These are phyloP conservation scores for Chirona hameri DNA, from an alignment of 2,888 invertebrate species.

Conservation along the genomic window DNA sequence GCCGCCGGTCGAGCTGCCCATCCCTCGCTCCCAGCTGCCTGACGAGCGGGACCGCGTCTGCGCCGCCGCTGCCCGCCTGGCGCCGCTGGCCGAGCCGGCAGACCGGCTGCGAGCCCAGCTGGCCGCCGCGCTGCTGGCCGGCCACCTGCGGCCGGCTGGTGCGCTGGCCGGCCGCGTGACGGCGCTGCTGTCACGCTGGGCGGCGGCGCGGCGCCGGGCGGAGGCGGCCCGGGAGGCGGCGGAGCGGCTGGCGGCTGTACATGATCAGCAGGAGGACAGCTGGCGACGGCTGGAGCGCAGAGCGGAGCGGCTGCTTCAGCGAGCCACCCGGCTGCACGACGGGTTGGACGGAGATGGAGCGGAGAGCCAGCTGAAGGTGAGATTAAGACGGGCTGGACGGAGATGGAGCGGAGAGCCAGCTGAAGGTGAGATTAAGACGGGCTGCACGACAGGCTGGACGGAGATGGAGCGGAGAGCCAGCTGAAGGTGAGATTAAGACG, in stretches of 20 bases:
- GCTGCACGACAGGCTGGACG: neutral
- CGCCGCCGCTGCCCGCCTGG: conserved; percentile 97
- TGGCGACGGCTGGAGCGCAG: conserved; percentile 90
- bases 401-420: neutral
- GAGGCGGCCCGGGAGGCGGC: conserved; percentile 51
- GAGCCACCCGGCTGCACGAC: neutral
- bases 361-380: neutral
- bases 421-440: neutral
- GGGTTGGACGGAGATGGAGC: neutral
- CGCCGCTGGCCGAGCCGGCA: conserved; percentile 91
- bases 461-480: neutral
- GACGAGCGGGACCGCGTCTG: conserved; percentile 89
- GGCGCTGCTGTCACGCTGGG: conserved; percentile 49
- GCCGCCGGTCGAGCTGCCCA: neutral
- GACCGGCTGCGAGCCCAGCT: conserved; percentile 90
- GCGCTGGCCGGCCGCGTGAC: conserved; percentile 86
- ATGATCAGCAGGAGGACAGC: conserved; percentile 89
- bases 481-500: neutral
- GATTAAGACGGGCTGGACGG: neutral
- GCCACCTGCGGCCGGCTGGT: conserved; percentile 79
- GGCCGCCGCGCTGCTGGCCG: conserved; percentile 85
- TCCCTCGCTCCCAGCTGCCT: conserved; percentile 73
- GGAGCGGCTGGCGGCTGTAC: conserved; percentile 83
- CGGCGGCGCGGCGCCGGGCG: neutral
- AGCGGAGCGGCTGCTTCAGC: conserved; percentile 64